Percentiles rank a stretch among this genome's conserved stretches.
Conservation (phyloP, 2,797 vertebrate genomes). For the Hipposideros larvatus region DNA sequence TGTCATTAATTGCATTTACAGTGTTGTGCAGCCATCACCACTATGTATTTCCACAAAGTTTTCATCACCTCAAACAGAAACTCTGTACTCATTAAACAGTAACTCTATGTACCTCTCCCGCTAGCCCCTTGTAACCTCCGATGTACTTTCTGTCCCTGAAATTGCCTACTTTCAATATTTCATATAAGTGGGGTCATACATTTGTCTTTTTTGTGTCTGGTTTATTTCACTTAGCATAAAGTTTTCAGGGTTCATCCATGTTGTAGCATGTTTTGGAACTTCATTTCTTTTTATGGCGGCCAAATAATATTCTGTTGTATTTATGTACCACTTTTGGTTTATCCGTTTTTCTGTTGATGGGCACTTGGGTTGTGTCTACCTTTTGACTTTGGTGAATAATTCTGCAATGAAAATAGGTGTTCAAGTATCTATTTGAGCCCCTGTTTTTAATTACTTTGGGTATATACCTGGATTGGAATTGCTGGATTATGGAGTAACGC, state of each 20-base stretch:
- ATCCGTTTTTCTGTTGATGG: not conserved
- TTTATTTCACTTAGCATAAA: not conserved
- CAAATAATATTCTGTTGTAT: not conserved
- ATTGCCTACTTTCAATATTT: slow-evolving; percentile 23
- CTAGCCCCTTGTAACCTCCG: not conserved
- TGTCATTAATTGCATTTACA: slow-evolving; percentile 27
- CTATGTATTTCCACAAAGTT: not conserved
- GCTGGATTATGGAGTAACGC: not conserved
- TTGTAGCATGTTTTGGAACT: not conserved
- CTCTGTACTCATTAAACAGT: not conserved
- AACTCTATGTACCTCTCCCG: not conserved
- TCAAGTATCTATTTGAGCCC: not conserved
- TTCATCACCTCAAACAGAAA: not conserved
- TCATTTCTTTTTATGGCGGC: not conserved
- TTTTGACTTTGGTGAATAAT: slow-evolving; percentile 9
- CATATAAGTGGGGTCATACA: not conserved
- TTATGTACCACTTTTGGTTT: not conserved
- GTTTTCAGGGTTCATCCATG: slow-evolving; percentile 2
- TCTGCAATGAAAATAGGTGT: not conserved
- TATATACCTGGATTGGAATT: not conserved
- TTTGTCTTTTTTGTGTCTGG: not conserved
- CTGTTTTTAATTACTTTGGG: not conserved
- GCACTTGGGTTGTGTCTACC: not conserved
- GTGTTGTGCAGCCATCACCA: not conserved
- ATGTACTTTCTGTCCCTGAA: not conserved